phyloP scores from a whole-genome alignment of 2,113 vertebrate genomes.

The Reinhardtius hippoglossoides region DNA sequence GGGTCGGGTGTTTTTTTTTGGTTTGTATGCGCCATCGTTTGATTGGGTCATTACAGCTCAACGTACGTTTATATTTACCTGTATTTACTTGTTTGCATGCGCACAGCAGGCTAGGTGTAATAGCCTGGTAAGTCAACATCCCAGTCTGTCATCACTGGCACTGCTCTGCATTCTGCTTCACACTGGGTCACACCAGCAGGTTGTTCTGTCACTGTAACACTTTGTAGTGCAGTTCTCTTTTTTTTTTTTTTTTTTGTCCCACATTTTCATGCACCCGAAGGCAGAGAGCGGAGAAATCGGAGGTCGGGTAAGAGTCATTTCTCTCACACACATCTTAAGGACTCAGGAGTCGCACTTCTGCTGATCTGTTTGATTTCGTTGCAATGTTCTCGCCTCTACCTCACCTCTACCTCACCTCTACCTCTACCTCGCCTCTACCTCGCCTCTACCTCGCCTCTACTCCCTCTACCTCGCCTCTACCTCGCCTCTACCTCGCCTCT shows the following conservation, averaged over 20 bases:
- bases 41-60: conserved; percentile 29
- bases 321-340: conserved; percentile 39
- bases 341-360: neutral
- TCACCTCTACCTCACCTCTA: conserved; percentile 12
- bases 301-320: conserved; percentile 45
- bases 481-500: neutral
- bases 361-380: neutral
- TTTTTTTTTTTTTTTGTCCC: neutral
- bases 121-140: conserved; percentile 33
- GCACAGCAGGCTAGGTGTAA: conserved; percentile 20
- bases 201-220: conserved; percentile 29
- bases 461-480: neutral
- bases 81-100: conserved; percentile 37
- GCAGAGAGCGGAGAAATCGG: neutral
- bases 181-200: conserved; percentile 21
- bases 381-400: neutral
- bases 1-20: conserved; percentile 7
- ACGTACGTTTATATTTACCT: conserved; percentile 3
- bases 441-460: neutral
- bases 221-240: neutral
- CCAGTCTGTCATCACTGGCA: conserved; percentile 14
- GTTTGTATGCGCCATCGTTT: conserved; percentile 21
- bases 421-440: neutral
- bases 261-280: conserved; percentile 4
- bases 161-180: conserved; percentile 19